A percentile compares a stretch with the other conserved stretches of the same genome.
phyloP scores from a whole-genome alignment of 2,888 invertebrate species.

The Dioctria linearis region DNA sequence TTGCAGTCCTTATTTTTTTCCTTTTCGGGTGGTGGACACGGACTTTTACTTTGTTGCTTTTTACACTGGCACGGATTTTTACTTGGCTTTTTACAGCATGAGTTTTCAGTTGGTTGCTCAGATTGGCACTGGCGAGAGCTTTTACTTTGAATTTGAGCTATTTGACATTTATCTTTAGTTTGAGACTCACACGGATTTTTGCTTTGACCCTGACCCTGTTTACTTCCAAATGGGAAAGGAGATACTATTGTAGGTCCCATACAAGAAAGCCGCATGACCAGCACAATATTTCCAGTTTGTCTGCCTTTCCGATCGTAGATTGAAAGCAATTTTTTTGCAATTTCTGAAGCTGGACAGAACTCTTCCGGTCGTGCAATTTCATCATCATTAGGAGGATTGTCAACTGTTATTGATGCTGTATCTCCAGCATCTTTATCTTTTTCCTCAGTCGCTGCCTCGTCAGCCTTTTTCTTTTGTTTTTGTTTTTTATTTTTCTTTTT shows the following conservation, averaged over 20 bases:
- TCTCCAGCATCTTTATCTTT: neutral
- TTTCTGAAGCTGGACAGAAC: slow-evolving; percentile 65
- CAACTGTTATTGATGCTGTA: neutral
- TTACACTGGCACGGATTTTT: neutral
- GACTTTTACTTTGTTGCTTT: neutral
- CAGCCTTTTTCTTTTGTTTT: neutral
- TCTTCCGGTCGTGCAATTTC: slow-evolving; percentile 63
- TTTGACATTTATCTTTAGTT: neutral
- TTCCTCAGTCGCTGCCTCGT: neutral
- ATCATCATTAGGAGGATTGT: slow-evolving; percentile 62
- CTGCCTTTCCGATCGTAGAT: slow-evolving; percentile 65
- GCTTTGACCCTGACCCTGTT: neutral
- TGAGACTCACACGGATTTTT: neutral
- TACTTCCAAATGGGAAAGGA: slow-evolving; percentile 64
- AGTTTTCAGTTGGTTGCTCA: neutral
- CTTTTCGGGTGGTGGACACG: neutral
- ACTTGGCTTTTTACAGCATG: neutral
- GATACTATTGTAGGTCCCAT: slow-evolving; percentile 67
- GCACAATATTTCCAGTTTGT: slow-evolving; percentile 68
- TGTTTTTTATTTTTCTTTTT: neutral
- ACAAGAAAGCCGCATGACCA: slow-evolving; percentile 67
- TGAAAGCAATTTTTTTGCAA: slow-evolving; percentile 66
- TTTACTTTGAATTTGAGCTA: too few species aligned
- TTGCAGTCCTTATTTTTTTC: neutral
- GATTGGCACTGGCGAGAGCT: neutral